Base-by-base conservation (phyloP, 2,797 vertebrate genomes). In the Betta splendens region DNA sequence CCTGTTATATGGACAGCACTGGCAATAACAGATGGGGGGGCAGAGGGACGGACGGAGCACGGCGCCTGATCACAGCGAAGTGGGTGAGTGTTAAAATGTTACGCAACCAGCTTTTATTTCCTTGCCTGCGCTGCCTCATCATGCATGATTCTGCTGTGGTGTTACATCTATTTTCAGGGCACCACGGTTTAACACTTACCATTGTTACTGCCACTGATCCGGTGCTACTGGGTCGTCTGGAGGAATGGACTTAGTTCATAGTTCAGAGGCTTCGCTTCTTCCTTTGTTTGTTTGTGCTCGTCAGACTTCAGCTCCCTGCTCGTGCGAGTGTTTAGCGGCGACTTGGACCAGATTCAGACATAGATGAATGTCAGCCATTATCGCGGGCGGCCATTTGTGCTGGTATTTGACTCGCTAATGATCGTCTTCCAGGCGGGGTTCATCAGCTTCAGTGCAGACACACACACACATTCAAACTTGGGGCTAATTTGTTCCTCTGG, bases 361-460 rank as follows among this genome's bases (percentile, higher is more conserved):
- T 66, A 85, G 89, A 91, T 87, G 83, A 87, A 89, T 90, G 85
- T 89, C 78, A 70, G 81, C 87, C 86, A 88, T 89, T 88, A 89
- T 84, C 79, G 67, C 81, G 35, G 68, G 84, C 62, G 75, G 77
- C 79, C 81, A 85, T 87, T 86, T 87, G 84, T 82, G 84, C 79
- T 87, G 85, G 71, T 86, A 73, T 85, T 83, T 85, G 78, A 85
- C 83, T 87, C 81, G 12, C 83, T 86, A 86, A 87, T 87, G 87
- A 82, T 77, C 58, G 55, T 80, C 84, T 83, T 83, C 79, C 81
- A 83, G 76, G 79, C 69, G 35, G 76, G 77, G 76, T 63, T 83
- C 75, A 78, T 80, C 72, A 69, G 77, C 54, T 26, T 47, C 61
- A 52, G 42, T 22, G n/a, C 51, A 57, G 13, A 40, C 18, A 49